A percentile compares a stretch with the other conserved stretches of the same genome.
Evolutionary conservation across 2,113 vertebrate genomes (phyloP).

Genomic region (Chelonoidis abingdonii): DNA sequence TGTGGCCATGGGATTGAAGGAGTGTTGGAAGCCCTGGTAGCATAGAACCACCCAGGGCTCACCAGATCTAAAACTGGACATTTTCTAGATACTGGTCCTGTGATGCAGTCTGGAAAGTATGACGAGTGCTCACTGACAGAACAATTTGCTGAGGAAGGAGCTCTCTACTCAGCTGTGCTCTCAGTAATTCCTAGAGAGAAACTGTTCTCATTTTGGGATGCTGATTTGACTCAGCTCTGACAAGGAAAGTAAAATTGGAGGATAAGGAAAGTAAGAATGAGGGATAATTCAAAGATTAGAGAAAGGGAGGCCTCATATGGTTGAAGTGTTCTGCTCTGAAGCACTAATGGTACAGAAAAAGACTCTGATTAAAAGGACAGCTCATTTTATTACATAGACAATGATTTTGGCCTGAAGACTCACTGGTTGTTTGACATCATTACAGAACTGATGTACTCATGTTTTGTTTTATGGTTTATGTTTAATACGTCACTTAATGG

Average conservation of each 20-base stretch:
- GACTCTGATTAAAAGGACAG: not conserved
- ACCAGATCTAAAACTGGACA: not conserved
- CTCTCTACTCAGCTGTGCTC: not conserved
- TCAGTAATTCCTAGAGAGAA: not conserved
- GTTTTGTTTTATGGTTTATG: slow-evolving; percentile 55
- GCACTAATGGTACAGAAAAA: not conserved
- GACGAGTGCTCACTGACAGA: not conserved
- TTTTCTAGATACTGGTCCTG: not conserved
- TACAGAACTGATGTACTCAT: slow-evolving; percentile 30
- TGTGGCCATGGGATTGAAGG: not conserved
- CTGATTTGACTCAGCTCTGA: slow-evolving; percentile 23
- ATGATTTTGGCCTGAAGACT: slow-evolving; percentile 44
- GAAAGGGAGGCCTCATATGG: not conserved
- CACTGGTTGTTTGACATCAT: slow-evolving; percentile 42
- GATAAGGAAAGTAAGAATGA: not conserved
- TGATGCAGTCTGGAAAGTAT: not conserved
- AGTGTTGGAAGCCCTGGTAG: not conserved
- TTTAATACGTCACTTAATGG: slow-evolving; percentile 49
- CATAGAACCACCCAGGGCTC: not conserved
- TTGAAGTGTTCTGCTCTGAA: not conserved
- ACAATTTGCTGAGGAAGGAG: not conserved
- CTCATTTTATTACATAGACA: slow-evolving; percentile 23
- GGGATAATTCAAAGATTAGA: not conserved
- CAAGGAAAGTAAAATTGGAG: not conserved
- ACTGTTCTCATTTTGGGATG: not conserved